Conservation (phyloP, 2,888 invertebrate genomes). For the Drosophila anomalata region DNA sequence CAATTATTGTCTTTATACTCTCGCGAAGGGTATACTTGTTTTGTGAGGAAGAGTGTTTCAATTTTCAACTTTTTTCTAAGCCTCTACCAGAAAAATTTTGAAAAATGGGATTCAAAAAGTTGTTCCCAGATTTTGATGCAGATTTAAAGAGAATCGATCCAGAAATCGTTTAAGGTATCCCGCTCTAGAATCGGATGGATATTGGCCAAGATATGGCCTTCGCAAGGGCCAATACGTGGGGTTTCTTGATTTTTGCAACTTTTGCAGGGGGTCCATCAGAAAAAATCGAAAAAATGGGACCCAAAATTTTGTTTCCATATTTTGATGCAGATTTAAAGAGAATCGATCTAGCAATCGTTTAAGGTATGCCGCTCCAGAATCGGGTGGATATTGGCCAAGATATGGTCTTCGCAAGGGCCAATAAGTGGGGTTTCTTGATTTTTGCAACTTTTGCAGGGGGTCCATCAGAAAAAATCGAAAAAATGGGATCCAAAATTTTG, state of each 20-base stretch:
- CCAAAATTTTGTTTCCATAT: background rate
- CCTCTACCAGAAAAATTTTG: too few species aligned
- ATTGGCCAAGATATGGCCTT: background rate
- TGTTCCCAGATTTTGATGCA: background rate
- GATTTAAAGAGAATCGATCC: background rate
- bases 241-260: background rate
- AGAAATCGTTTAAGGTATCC: background rate
- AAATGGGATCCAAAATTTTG: too few species aligned
- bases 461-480: background rate
- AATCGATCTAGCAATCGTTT: background rate
- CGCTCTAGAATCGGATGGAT: background rate
- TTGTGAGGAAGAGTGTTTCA: background rate
- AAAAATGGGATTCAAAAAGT: background rate
- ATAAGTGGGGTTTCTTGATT: background rate
- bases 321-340: background rate
- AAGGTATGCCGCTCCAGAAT: background rate
- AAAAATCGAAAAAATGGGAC: background rate
- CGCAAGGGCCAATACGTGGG: background rate
- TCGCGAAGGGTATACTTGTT: background rate
- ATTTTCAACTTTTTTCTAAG: too few species aligned
- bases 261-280: background rate
- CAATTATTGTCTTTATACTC: background rate
- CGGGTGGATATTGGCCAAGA: background rate
- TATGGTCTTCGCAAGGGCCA: background rate
- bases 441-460: background rate